Conservation (phyloP, 1,140 invertebrate species). For the Brachionus manjavacas region DNA sequence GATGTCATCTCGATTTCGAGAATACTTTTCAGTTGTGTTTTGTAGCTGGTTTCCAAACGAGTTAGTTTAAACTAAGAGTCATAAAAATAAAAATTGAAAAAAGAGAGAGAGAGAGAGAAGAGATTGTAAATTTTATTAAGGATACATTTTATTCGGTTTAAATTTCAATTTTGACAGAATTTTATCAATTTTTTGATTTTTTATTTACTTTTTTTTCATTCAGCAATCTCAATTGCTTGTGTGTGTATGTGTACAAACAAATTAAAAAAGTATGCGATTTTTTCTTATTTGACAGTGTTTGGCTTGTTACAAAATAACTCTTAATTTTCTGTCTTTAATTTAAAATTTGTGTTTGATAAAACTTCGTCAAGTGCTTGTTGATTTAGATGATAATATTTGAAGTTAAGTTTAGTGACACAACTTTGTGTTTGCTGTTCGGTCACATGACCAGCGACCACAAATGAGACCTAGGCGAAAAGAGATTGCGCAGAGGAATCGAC, state of each 20-base stretch:
- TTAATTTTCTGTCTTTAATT: conserved; percentile 34
- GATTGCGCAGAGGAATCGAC: background rate
- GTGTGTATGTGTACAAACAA: background rate
- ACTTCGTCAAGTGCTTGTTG: conserved; percentile 5
- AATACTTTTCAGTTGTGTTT: background rate
- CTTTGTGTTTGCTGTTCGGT: background rate
- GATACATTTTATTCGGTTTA: background rate
- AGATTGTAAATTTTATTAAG: background rate
- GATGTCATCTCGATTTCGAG: conserved; percentile 23
- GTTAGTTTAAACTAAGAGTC: conserved; percentile 8
- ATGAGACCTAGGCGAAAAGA: too few relatives aligned
- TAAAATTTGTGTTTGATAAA: conserved; percentile 17
- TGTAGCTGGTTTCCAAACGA: conserved; percentile 16
- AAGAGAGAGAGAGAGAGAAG: background rate
- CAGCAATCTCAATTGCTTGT: background rate
- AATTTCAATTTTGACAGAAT: conserved; percentile 4
- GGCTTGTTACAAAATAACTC: background rate
- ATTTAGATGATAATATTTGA: background rate
- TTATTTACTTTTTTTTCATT: conserved; percentile 6
- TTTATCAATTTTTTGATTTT: background rate
- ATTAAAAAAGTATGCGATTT: conserved; percentile 29
- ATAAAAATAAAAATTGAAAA: too few relatives aligned
- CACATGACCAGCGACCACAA: too few relatives aligned
- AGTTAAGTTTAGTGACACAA: conserved; percentile 4
- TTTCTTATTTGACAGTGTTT: conserved; percentile 18